phyloP scores from a whole-genome alignment of 1,140 invertebrate genomes.

The Papilio aristodemus region DNA sequence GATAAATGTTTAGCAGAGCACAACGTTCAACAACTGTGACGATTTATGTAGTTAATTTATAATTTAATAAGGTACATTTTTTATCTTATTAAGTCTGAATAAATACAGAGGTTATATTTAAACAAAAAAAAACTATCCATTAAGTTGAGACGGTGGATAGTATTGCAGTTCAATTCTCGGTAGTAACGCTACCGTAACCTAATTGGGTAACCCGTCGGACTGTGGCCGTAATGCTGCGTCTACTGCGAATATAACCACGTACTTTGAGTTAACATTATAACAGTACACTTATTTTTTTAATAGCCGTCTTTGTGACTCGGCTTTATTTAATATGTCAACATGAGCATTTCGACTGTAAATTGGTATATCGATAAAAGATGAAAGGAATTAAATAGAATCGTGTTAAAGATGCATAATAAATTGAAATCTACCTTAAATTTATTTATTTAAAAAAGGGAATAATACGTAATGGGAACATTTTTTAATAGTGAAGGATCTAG shows the following conservation, averaged over 20 bases:
- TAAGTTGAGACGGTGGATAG: slow-evolving; percentile 7
- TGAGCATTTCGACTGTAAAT: too few relatives aligned
- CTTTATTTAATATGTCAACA: neutral
- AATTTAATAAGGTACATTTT: too few relatives aligned
- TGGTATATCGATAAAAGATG: too few relatives aligned
- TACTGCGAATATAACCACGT: slow-evolving; percentile 18
- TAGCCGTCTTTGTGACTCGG: slow-evolving; percentile 11
- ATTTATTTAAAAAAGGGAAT: too few relatives aligned
- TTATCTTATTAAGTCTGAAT: too few relatives aligned
- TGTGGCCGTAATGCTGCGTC: slow-evolving; percentile 4
- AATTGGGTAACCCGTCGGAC: slow-evolving; percentile 17
- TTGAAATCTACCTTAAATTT: too few relatives aligned
- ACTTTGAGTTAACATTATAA: slow-evolving; percentile 13
- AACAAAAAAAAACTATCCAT: slow-evolving; percentile 1
- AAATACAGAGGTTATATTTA: neutral
- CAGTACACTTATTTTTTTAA: slow-evolving; percentile 19
- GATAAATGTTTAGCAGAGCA: neutral
- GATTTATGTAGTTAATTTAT: too few relatives aligned
- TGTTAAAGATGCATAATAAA: too few relatives aligned
- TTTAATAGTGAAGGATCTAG: too few relatives aligned
- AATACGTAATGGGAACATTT: too few relatives aligned
- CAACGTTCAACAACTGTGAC: neutral
- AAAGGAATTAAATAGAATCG: too few relatives aligned
- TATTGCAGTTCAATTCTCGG: neutral
- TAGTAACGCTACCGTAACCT: slow-evolving; percentile 13